These are phyloP conservation scores for Alosa alosa DNA, from an alignment of 2,113 vertebrate species.

Conservation along the genomic window DNA sequence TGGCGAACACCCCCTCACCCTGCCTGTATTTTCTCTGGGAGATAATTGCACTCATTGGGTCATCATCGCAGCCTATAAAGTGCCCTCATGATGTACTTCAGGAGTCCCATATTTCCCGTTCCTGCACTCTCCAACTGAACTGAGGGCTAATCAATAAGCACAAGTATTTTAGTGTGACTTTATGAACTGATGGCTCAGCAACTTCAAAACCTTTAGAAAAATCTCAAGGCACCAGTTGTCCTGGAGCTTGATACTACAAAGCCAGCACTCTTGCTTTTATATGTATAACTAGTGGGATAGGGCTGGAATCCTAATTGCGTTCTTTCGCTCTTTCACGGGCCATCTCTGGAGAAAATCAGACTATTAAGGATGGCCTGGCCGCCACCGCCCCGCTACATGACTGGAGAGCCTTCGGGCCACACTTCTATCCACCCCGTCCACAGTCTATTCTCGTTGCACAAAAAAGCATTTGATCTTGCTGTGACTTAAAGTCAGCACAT, in stretches of 20 bases:
- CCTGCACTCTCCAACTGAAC: neutral
- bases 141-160: neutral
- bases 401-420: slow-evolving; percentile 54
- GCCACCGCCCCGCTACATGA: slow-evolving; percentile 53
- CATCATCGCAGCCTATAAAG: neutral
- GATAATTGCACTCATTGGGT: neutral
- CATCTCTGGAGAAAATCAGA: slow-evolving; percentile 6
- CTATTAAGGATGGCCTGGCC: slow-evolving; percentile 53
- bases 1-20: neutral
- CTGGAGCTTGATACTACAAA: neutral
- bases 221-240: slow-evolving; percentile 20
- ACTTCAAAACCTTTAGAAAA: neutral
- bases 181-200: slow-evolving; percentile 5
- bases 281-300: neutral
- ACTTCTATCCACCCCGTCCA: slow-evolving; percentile 47
- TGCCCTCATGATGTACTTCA: neutral
- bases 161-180: neutral
- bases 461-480: slow-evolving; percentile 61
- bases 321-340: neutral
- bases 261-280: neutral
- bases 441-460: slow-evolving; percentile 34
- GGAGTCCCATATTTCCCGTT: neutral
- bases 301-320: slow-evolving; percentile 25
- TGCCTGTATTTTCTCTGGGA: neutral
- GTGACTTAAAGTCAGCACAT: slow-evolving; percentile 59